Conservation (phyloP, 2,113 vertebrate genomes). For the Corythornis madagascariensis region DNA sequence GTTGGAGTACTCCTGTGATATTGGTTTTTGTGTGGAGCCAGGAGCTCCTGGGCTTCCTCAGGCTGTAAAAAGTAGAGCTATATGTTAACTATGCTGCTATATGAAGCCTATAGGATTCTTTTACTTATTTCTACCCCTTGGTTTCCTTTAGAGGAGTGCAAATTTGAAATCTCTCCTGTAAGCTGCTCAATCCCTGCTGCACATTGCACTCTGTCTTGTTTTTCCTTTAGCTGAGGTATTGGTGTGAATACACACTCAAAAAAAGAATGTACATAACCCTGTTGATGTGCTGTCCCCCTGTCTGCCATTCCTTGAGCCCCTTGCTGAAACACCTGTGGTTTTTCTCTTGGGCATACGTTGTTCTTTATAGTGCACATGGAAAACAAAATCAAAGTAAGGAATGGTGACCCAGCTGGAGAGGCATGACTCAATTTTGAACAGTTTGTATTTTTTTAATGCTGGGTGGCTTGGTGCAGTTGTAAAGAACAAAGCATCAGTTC, state of each 20-base stretch:
- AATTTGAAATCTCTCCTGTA: neutral
- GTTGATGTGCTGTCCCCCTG: neutral
- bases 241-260: accelerated
- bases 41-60: neutral
- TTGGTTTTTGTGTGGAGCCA: neutral
- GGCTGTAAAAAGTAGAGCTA: neutral
- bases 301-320: neutral
- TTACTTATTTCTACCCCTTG: neutral
- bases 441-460: neutral
- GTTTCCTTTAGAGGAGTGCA: neutral
- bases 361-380: neutral
- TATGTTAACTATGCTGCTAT: neutral
- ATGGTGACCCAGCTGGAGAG: neutral
- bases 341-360: neutral
- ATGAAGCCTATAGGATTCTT: neutral
- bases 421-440: neutral
- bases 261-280: neutral
- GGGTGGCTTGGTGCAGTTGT: neutral
- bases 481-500: neutral
- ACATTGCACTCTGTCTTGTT: neutral
- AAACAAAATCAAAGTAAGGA: neutral
- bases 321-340: neutral
- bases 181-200: neutral
- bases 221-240: neutral
- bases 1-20: neutral